Percentiles rank a stretch among this genome's conserved stretches.
phyloP scores from a whole-genome alignment of 2,888 invertebrate species.

The Morpho deidamia region DNA sequence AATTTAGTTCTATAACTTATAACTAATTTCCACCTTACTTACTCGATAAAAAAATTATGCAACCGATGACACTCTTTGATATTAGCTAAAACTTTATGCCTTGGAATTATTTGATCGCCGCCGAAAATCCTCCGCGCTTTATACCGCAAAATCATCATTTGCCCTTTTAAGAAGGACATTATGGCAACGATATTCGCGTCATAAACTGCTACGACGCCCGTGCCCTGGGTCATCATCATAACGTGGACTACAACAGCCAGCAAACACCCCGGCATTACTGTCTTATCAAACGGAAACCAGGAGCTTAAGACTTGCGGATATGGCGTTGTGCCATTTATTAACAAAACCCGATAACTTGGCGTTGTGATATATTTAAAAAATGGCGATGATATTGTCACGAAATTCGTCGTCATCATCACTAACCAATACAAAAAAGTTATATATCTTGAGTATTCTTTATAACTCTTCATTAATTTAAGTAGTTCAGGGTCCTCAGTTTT shows the following conservation, averaged over 20 bases:
- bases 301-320: conserved; percentile 49
- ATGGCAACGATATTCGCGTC: conserved; percentile 47
- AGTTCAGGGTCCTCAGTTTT: conserved; percentile 26
- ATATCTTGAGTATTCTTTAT: conserved; percentile 43
- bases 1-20: too few relatives aligned
- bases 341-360: conserved; percentile 34
- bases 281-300: conserved; percentile 58
- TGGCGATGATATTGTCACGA: conserved; percentile 37
- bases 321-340: conserved; percentile 37
- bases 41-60: conserved; percentile 47
- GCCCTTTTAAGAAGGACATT: conserved; percentile 55
- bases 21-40: conserved; percentile 23
- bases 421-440: conserved; percentile 47
- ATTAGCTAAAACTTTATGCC: conserved; percentile 28
- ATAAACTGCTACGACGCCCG: conserved; percentile 42
- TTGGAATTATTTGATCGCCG: conserved; percentile 19
- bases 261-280: conserved; percentile 45
- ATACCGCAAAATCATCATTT: conserved; percentile 41
- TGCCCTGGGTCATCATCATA: conserved; percentile 38
- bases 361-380: conserved; percentile 38
- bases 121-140: conserved; percentile 42
- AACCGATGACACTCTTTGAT: conserved; percentile 53
- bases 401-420: conserved; percentile 37
- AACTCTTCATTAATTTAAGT: conserved; percentile 32
- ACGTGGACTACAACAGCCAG: conserved; percentile 39